These are phyloP conservation scores for Stratiomys singularior DNA, from an alignment of 2,888 invertebrate species.

Conservation along the genomic window DNA sequence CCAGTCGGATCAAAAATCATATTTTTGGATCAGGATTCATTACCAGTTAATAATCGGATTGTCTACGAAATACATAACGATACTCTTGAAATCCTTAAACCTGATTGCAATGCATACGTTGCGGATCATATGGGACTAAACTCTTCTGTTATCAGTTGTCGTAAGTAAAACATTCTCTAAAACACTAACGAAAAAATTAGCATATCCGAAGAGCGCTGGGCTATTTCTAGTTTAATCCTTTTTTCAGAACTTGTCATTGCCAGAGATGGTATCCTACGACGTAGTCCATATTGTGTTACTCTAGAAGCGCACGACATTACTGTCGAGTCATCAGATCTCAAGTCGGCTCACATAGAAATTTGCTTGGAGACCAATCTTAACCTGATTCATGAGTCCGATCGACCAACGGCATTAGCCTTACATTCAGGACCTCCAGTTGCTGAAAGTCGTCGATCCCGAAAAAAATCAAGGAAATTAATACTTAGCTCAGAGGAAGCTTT, in stretches of 20 bases:
- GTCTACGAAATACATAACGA: constrained; percentile 61
- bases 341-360: constrained; percentile 56
- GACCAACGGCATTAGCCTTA: constrained; percentile 60
- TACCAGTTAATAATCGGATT: constrained; percentile 60
- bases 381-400: constrained; percentile 60
- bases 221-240: neutral
- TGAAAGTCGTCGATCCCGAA: constrained; percentile 33
- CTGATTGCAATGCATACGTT: constrained; percentile 62
- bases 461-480: constrained; percentile 39
- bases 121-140: constrained; percentile 61
- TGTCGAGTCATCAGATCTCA: constrained; percentile 57
- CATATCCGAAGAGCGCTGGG: neutral
- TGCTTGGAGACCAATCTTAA: constrained; percentile 63
- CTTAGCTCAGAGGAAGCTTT: constrained; percentile 56
- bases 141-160: constrained; percentile 63
- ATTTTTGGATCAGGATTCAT: constrained; percentile 62
- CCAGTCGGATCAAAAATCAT: constrained; percentile 61
- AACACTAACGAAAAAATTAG: neutral
- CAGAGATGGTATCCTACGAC: constrained; percentile 60
- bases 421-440: constrained; percentile 47
- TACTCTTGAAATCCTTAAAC: constrained; percentile 57
- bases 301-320: constrained; percentile 69
- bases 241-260: constrained; percentile 60
- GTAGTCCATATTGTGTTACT: constrained; percentile 66
- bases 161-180: constrained; percentile 58